These are phyloP conservation scores for Perithous albicinctus DNA, from an alignment of 2,888 invertebrate genomes.

Conservation along the genomic window DNA sequence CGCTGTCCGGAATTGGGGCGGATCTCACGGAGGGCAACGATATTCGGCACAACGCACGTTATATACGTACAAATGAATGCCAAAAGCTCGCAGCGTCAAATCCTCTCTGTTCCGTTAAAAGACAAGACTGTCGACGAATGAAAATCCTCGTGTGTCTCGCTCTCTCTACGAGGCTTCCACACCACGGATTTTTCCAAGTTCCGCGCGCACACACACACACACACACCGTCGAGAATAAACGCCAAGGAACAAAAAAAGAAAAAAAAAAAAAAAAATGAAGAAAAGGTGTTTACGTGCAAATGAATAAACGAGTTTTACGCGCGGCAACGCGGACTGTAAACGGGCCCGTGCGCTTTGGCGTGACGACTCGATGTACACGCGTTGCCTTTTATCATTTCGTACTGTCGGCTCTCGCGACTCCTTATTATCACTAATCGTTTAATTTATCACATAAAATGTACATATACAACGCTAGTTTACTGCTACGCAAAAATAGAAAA, in stretches of 20 bases:
- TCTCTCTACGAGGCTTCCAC: no score
- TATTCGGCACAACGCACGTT: slow-evolving; percentile 56
- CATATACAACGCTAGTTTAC: slow-evolving; percentile 82
- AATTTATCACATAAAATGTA: slow-evolving; percentile 80
- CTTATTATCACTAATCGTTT: slow-evolving; percentile 73
- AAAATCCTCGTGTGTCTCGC: neutral
- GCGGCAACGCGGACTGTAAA: slow-evolving; percentile 74
- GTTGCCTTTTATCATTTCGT: slow-evolving; percentile 77
- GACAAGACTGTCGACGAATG: slow-evolving; percentile 3
- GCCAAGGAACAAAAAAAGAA: no score
- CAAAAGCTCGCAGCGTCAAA: slow-evolving; percentile 45
- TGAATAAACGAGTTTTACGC: slow-evolving; percentile 57
- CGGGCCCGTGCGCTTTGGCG: slow-evolving; percentile 69
- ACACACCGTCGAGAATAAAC: no score
- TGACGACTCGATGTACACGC: slow-evolving; percentile 73
- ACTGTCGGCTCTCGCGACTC: slow-evolving; percentile 57
- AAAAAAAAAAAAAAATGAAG: no score
- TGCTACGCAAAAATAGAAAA: slow-evolving; percentile 84
- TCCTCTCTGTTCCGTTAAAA: slow-evolving; percentile 13
- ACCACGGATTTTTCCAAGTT: no score
- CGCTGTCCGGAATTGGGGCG: slow-evolving; percentile 65
- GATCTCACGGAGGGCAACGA: slow-evolving; percentile 63
- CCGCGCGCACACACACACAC: no score
- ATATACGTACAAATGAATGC: slow-evolving; percentile 41
- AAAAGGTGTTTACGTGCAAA: slow-evolving; percentile 68